Percentiles rank a stretch among this genome's conserved stretches.
Conservation (phyloP, 1,140 invertebrate species). For the Drosophila nigromelanica region DNA sequence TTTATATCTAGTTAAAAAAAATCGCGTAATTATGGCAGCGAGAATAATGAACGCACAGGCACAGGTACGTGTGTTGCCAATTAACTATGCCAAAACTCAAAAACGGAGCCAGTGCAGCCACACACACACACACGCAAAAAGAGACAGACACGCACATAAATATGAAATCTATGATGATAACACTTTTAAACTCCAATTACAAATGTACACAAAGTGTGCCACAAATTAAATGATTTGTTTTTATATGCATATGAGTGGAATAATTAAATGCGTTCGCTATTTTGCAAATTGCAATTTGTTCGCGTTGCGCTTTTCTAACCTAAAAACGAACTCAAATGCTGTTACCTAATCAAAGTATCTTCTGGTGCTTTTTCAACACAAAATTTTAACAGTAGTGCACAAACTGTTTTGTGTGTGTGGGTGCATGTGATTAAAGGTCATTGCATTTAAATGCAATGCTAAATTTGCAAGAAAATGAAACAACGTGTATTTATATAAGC, state of each 20-base stretch:
- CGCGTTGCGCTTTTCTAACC: slow-evolving; percentile 69
- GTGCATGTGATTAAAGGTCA: not conserved
- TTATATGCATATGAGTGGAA: slow-evolving; percentile 30
- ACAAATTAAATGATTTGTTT: slow-evolving; percentile 35
- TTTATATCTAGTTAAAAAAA: slow-evolving; percentile 47
- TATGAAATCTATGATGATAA: slow-evolving; percentile 49
- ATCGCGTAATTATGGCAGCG: slow-evolving; percentile 70
- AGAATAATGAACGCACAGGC: slow-evolving; percentile 74
- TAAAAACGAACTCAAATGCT: slow-evolving; percentile 69
- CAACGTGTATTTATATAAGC: slow-evolving; percentile 43
- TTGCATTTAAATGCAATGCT: not conserved
- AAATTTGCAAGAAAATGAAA: slow-evolving; percentile 12
- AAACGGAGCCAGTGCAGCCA: slow-evolving; percentile 32
- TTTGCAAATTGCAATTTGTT: slow-evolving; percentile 47
- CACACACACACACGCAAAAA: slow-evolving; percentile 7
- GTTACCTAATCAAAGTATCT: slow-evolving; percentile 66
- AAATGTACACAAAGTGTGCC: slow-evolving; percentile 27
- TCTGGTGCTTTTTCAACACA: slow-evolving; percentile 20
- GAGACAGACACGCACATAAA: slow-evolving; percentile 4
- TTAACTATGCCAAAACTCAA: slow-evolving; percentile 5
- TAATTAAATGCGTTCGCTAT: slow-evolving; percentile 13
- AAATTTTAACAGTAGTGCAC: slow-evolving; percentile 5
- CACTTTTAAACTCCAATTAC: slow-evolving; percentile 33
- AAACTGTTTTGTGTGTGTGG: slow-evolving; percentile 4
- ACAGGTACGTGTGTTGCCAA: slow-evolving; percentile 60